Percentiles rank a stretch among this genome's conserved stretches.
These are phyloP conservation scores for Pterostichus madidus DNA, from an alignment of 2,888 invertebrate species.

Conservation along the genomic window DNA sequence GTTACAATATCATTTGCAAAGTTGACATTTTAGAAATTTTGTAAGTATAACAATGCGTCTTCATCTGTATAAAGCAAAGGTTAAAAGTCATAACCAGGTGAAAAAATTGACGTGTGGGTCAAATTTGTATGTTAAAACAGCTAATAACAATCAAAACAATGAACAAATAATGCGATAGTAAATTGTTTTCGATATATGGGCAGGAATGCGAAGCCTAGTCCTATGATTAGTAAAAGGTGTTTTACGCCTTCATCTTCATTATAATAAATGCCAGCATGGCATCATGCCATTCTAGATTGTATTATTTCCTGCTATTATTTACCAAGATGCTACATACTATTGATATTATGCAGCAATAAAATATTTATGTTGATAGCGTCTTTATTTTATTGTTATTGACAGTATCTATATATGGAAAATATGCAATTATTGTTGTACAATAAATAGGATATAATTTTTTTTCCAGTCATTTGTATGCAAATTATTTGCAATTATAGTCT, in stretches of 20 bases:
- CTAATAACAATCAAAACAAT: not conserved
- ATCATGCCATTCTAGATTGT: not conserved
- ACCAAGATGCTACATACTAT: not conserved
- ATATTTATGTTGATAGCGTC: no score
- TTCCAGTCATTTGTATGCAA: no score
- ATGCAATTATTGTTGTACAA: no score
- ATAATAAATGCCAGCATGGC: conserved; percentile 17
- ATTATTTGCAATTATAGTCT: no score
- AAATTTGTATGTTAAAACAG: not conserved
- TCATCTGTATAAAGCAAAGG: conserved; percentile 27
- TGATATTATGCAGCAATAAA: no score
- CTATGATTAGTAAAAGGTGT: conserved; percentile 30
- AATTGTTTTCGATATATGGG: conserved; percentile 28
- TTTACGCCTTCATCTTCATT: conserved; percentile 19
- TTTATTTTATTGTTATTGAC: no score
- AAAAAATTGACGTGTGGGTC: conserved; percentile 35
- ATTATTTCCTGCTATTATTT: not conserved
- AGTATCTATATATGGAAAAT: no score
- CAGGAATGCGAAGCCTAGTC: conserved; percentile 27
- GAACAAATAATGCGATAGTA: not conserved
- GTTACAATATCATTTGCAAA: not conserved
- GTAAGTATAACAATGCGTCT: conserved; percentile 31
- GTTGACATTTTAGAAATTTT: conserved; percentile 31
- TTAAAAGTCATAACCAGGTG: conserved; percentile 22
- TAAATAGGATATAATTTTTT: no score